These are phyloP conservation scores for Rhabdomys dilectus DNA, from an alignment of 2,113 vertebrate species.

Conservation along the genomic window DNA sequence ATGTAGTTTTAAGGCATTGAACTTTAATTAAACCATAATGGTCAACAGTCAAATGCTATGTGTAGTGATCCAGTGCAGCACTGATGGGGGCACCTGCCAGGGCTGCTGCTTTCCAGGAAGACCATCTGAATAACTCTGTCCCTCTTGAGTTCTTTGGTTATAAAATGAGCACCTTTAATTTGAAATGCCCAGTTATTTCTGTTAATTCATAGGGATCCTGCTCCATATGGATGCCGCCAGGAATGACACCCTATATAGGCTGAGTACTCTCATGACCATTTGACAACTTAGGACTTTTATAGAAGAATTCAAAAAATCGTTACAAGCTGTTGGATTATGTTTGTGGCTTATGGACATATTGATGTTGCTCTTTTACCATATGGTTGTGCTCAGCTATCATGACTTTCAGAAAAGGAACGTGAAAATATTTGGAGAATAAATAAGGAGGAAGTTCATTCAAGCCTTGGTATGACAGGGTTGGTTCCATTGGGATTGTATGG, in stretches of 20 bases:
- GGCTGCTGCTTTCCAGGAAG: neutral
- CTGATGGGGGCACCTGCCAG: too few relatives aligned
- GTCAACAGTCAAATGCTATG: neutral
- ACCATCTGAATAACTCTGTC: neutral
- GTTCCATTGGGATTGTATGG: neutral
- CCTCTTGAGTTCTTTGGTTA: neutral
- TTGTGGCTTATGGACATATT: neutral
- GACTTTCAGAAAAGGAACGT: neutral
- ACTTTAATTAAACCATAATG: neutral
- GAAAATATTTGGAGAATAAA: neutral
- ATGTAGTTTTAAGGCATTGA: neutral
- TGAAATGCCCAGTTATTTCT: neutral
- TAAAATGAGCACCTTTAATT: neutral
- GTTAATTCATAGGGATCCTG: neutral
- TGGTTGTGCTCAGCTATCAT: neutral
- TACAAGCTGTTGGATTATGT: neutral
- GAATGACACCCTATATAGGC: neutral
- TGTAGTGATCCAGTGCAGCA: too few relatives aligned
- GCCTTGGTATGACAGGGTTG: too few relatives aligned
- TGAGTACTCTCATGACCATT: neutral
- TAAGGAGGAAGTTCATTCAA: neutral
- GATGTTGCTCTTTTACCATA: neutral
- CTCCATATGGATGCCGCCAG: rapidly evolving
- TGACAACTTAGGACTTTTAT: neutral
- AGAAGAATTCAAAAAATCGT: neutral